Conservation (phyloP, 2,113 vertebrate genomes). For the Cryptotis parvus region DNA sequence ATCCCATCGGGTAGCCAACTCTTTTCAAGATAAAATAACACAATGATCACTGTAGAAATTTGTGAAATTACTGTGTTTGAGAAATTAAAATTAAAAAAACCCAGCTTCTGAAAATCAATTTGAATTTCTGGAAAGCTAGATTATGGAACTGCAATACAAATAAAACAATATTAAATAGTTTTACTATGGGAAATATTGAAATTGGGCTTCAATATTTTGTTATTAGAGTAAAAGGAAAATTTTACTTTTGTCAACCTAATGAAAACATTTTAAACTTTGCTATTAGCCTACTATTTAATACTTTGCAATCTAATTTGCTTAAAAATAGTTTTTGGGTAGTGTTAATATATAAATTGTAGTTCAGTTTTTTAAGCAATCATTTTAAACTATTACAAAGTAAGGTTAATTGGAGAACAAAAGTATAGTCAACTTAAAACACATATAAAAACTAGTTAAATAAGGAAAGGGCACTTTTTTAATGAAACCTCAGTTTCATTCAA, state of each 20-base stretch:
- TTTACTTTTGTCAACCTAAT: constrained; percentile 48
- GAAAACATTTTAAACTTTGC: constrained; percentile 66
- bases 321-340: constrained; percentile 19
- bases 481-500: constrained; percentile 43
- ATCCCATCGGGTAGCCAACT: no score
- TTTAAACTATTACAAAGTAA: constrained; percentile 53
- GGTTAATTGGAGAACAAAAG: constrained; percentile 8
- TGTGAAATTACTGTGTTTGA: background rate
- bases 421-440: background rate
- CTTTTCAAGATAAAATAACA: constrained; percentile 59
- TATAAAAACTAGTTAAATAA: constrained; percentile 38
- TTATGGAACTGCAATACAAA: constrained; percentile 50
- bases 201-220: background rate
- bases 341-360: constrained; percentile 37
- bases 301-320: constrained; percentile 36
- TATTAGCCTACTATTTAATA: constrained; percentile 20
- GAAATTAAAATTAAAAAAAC: background rate
- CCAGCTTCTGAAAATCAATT: constrained; percentile 57
- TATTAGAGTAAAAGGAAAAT: constrained; percentile 56
- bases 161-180: constrained; percentile 20
- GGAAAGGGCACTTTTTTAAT: constrained; percentile 13
- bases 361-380: constrained; percentile 50
- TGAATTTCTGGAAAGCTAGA: constrained; percentile 51
- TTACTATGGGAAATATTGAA: constrained; percentile 50
- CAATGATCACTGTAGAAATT: constrained; percentile 49